Percentiles rank a stretch among this genome's conserved stretches.
Conservation (phyloP, 2,113 vertebrate species). For the Heterotis niloticus region DNA sequence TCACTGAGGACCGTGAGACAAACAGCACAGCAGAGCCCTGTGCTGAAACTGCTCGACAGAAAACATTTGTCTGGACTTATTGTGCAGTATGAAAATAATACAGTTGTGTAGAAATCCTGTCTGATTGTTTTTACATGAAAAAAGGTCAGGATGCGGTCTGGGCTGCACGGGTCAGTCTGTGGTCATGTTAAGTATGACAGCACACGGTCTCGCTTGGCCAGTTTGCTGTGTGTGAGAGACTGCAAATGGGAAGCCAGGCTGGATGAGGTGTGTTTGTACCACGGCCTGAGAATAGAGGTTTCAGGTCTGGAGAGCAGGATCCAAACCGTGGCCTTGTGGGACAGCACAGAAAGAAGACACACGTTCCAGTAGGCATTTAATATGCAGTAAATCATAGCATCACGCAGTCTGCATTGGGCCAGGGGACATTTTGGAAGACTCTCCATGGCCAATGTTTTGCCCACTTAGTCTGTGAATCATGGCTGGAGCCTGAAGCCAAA, state of each 20-base stretch:
- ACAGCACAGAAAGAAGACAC: slow-evolving; percentile 7
- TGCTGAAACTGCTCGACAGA: not conserved
- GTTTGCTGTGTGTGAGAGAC: not conserved
- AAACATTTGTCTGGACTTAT: not conserved
- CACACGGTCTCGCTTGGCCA: not conserved
- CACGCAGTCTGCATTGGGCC: too few relatives aligned
- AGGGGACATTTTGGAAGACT: too few relatives aligned
- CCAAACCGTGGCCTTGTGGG: not conserved
- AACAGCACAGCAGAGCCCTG: not conserved
- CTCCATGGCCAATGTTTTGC: too few relatives aligned
- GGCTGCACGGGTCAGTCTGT: not conserved
- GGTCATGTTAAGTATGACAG: slow-evolving; percentile 13
- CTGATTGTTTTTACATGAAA: not conserved
- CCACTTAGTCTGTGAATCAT: too few relatives aligned
- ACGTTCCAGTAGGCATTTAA: too few relatives aligned
- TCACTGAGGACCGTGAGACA: not conserved
- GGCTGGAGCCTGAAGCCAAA: too few relatives aligned
- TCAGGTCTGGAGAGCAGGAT: not conserved
- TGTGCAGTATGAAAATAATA: not conserved
- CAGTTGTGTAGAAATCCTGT: not conserved
- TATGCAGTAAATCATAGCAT: too few relatives aligned
- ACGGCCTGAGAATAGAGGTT: not conserved
- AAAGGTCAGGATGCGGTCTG: not conserved
- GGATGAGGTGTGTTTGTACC: slow-evolving; percentile 12
- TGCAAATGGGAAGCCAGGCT: not conserved